Percentiles rank a stretch among this genome's conserved stretches.
Conservation (phyloP, 2,797 vertebrate genomes). For the Chromis chromis region DNA sequence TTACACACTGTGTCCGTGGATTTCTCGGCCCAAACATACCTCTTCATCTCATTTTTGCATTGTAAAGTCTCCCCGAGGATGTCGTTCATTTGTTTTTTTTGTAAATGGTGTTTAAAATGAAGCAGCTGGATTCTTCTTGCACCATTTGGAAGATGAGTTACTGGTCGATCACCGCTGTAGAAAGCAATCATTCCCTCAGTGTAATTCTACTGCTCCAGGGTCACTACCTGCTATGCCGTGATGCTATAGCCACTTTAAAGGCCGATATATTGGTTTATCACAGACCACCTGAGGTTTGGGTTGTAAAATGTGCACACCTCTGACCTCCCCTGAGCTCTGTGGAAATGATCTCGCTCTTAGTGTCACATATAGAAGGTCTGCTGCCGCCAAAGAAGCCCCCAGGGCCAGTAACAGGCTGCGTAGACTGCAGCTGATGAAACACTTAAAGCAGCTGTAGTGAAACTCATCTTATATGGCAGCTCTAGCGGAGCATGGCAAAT, state of each 20-base stretch:
- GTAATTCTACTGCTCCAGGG: not conserved
- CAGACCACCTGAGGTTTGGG: conserved; percentile 21
- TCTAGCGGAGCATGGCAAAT: too few relatives aligned
- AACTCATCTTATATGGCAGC: not conserved
- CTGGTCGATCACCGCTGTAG: not conserved
- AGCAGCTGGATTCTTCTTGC: not conserved
- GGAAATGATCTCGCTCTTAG: conserved; percentile 4
- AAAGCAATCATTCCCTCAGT: not conserved
- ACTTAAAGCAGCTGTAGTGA: not conserved
- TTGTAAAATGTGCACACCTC: conserved; percentile 10
- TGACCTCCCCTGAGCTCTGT: conserved; percentile 16
- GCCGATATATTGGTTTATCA: conserved; percentile 25
- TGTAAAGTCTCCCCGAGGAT: too few relatives aligned
- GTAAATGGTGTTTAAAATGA: not conserved
- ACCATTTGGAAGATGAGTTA: not conserved
- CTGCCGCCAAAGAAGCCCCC: not conserved
- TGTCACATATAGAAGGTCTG: not conserved
- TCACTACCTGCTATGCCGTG: not conserved
- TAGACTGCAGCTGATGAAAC: not conserved
- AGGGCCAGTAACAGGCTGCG: not conserved
- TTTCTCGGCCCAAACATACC: not conserved
- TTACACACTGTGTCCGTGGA: too few relatives aligned
- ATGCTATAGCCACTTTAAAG: conserved; percentile 5
- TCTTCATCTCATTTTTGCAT: not conserved
- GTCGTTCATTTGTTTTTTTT: too few relatives aligned